Base-by-base conservation (phyloP, 2,888 invertebrate species). In the Unio pictorum region DNA sequence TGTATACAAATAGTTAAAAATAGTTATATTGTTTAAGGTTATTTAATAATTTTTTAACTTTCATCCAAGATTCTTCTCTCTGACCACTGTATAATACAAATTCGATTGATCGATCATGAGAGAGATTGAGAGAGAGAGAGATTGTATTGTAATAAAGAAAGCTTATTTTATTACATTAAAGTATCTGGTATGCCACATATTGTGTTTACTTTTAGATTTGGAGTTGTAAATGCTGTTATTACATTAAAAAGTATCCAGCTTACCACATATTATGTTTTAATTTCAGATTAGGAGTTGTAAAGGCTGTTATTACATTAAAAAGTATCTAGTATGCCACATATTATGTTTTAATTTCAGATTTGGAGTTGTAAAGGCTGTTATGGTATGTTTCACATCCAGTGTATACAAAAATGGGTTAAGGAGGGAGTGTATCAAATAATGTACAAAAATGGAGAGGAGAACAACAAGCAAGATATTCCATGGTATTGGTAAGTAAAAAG, bases 371-470 rank as follows among this genome's bases (percentile, higher is more conserved):
- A 90, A 11, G 93, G 93, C 71, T 98, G 98, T 87, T 95, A 92
- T 87, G 94, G 95, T 63, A 94, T 94, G 86, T 94, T 97, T 86
- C 98, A 98, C 90, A 91, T 98, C 56, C 92, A 93, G 62, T 98
- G 98, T 87, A 95, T 97, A 76, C 95, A 95, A 88, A 94, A 95
- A 86, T 98, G 98, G 98, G 94, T 95, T 0, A 95, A 94, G 83
- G 97, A 98, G 87, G 95, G 90, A 11, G 95, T 87, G 1, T 88
- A 89, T 70, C 88, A 88, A 70, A 85, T 88, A 65, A 81, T 84
- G 28, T 81, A 85, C 63, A 83, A 84, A 61, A 81, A 85, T 26
- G 86, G 86, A 7, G 78, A 80, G 45, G 83, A 84, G n/a, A 75
- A 81, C 34, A 74, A 85, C 54, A 79, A 79, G 54, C 76, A 79